Percentiles rank a stretch among this genome's conserved stretches.
phyloP scores from a whole-genome alignment of 2,797 vertebrate genomes.

The Botia kubotai region DNA sequence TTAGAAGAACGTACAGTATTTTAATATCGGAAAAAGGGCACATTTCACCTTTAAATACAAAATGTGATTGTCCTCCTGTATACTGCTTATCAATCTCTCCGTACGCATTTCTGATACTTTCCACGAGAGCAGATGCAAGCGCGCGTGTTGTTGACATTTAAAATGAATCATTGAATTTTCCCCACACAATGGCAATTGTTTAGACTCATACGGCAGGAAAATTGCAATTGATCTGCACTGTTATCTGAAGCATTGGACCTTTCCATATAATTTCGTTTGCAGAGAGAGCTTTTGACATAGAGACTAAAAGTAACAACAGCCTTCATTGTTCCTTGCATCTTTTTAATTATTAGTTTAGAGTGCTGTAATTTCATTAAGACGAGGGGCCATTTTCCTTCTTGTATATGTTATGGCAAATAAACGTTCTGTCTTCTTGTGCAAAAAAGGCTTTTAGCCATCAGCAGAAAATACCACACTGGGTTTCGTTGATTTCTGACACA shows the following conservation, averaged over 20 bases:
- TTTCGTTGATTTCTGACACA: constrained; percentile 40
- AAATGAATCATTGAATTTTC: constrained; percentile 39
- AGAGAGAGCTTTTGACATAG: neutral
- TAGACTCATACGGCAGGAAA: constrained; percentile 28
- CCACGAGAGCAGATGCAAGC: constrained; percentile 12
- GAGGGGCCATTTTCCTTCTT: neutral
- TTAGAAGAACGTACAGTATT: neutral
- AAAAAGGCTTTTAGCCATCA: constrained; percentile 34
- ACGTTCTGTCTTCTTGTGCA: constrained; percentile 28
- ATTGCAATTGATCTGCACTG: constrained; percentile 43
- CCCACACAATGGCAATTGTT: constrained; percentile 24
- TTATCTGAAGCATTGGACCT: constrained; percentile 36
- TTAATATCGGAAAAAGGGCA: neutral
- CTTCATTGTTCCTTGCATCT: neutral
- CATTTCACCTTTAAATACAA: neutral
- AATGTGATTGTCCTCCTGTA: neutral
- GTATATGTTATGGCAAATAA: constrained; percentile 26
- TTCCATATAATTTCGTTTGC: constrained; percentile 28
- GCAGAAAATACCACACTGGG: constrained; percentile 33
- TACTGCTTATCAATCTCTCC: neutral
- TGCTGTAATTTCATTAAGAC: too few relatives aligned
- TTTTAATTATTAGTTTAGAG: constrained; percentile 27
- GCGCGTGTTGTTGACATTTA: constrained; percentile 33
- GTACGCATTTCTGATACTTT: constrained; percentile 1
- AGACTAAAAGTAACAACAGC: constrained; percentile 1